Base-by-base conservation (phyloP, 1,140 invertebrate genomes). In the Lithobius niger region DNA sequence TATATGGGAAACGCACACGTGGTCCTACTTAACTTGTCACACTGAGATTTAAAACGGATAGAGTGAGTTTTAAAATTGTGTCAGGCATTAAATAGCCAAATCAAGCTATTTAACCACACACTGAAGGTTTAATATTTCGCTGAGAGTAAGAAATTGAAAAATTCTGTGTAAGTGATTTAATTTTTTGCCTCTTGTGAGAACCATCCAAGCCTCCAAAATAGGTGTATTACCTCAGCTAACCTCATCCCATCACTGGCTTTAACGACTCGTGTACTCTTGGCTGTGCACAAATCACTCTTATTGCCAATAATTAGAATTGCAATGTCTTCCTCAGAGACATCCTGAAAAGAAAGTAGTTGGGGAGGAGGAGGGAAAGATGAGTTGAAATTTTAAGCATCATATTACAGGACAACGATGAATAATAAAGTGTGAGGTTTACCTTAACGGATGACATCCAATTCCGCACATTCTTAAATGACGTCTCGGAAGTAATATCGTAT, bases 401-500 rank as follows among this genome's bases (percentile, higher is more conserved):
- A 54, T 19, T 15, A 50, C 6, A 49, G n/a, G 19, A 52, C 21
- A 51, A 16, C 6, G 16, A 24, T 50, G 22, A 6, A 43, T 42
- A 54, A n/a, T n/a, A n/a, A n/a, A 63, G 1, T 62, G 22, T 47
- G 15, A 10, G 10, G 22, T 21, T 60, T 57, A 74, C 72, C 65
- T 72, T 60, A 2, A 78, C 70, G 57, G 68, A 72, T 25, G 64
- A 61, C 57, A 79, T 73, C 77, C 77, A 79, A 57, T 72, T 71
- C 25, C 76, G 61, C 13, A 79, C 70, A 65, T 74, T 77, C 10
- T 68, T 66, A 59, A 77, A 79, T 1, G 76, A 75, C 21, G 64
- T 59, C 58, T 79, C 76, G 1, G 69, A 71, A 15, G 75, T 77
- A 10, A 79, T 71, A 60, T 79, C 77, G 65, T 78, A 79, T 67